Evolutionary conservation across 2,113 vertebrate genomes (phyloP), one percentile per base, ranked within the genome.

Genomic region (Notechis scutatus): DNA sequence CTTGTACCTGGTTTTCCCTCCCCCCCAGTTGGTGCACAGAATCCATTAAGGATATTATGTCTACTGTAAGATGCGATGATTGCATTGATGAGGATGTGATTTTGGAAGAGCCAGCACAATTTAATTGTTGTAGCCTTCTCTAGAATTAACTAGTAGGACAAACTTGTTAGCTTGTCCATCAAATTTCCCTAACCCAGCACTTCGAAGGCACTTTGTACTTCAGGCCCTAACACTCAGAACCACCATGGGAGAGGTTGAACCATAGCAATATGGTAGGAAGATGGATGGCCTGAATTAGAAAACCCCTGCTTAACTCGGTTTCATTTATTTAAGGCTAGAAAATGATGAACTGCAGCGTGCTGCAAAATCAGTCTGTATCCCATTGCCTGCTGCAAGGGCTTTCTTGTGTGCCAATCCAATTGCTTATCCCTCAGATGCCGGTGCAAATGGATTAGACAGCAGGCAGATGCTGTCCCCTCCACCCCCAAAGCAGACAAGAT

Each of bases 401-500:
- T 94, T 81, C 55, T 88, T 45, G 47, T 93, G 59, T 55, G 74
- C 45, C 90, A 93, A 15, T 57, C 34, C 64, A 50, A 81, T 94
- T 61, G 47, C 42, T 95, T 61, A 2, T 86, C 6, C 59, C 61
- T 93, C 1, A 1, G 61, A 81, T 86, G 91, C 81, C 14, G 34
- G 9, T 42, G 12, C 55, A 90, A 74, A 45, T 18, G 90, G 88
- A 92, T 61, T 87, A 93, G 94, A 61, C 23, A 14, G 91, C 50
- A 95, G 91, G 47, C 96, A 95, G 95, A 92, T 92, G 45, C 88
- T 89, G 0, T 91, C 90, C 85, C 6, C 54, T 2, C 55, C 5
- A 50, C 90, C 81, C 34, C 0, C 9, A 15, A 6, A 2, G 93
- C 94, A 93, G 81, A 64, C 21, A 8, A 74, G 92, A 50, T 85